Evolutionary conservation across 2,113 vertebrate genomes (phyloP).

Genomic region (Elachura formosa): DNA sequence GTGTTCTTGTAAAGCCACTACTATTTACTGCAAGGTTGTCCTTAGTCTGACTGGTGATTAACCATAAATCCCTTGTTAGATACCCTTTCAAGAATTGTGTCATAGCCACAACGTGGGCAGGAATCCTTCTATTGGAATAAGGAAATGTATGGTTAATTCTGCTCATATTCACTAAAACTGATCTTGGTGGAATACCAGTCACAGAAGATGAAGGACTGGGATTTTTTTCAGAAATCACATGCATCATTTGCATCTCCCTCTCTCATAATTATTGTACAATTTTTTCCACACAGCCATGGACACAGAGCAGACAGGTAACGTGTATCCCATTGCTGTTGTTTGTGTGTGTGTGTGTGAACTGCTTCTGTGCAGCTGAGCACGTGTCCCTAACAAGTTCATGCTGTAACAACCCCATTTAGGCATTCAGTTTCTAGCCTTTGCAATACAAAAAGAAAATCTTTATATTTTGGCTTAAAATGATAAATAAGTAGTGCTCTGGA

Average conservation of each 20-base stretch:
- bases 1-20: background rate
- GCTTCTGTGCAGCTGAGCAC: slow-evolving; percentile 26
- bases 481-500: background rate
- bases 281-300: slow-evolving; percentile 89
- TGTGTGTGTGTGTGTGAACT: background rate
- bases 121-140: background rate
- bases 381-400: background rate
- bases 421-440: background rate
- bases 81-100: background rate
- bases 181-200: background rate
- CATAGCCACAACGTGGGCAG: background rate
- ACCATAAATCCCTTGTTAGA: background rate
- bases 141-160: background rate
- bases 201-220: background rate
- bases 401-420: slow-evolving; percentile 48
- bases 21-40: background rate
- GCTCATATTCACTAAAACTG: background rate
- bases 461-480: background rate
- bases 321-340: background rate
- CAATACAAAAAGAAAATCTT: background rate
- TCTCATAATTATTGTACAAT: slow-evolving; percentile 71
- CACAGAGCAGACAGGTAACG: slow-evolving; percentile 98
- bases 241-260: background rate
- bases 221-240: background rate
- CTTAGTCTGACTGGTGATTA: background rate